Conservation (phyloP, 1,140 invertebrate genomes). For the Ceratina australensis region DNA sequence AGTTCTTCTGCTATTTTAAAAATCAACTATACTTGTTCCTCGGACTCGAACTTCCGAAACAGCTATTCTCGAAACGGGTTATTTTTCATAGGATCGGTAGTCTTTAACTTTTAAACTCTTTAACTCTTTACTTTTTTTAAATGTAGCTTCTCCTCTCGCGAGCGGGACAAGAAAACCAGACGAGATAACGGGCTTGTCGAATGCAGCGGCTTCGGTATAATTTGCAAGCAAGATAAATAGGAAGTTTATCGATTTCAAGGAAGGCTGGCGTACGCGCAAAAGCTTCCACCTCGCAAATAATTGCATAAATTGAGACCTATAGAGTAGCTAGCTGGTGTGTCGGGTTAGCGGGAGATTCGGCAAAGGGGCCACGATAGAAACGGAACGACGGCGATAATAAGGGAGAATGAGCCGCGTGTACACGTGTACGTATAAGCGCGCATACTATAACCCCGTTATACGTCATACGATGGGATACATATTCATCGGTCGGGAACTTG, state of each 20-base stretch:
- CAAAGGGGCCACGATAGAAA: constrained; percentile 36
- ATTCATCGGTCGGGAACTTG: constrained; percentile 60
- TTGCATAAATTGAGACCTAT: constrained; percentile 57
- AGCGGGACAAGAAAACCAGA: neutral
- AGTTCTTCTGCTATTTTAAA: too few species aligned
- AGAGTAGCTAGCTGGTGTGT: constrained; percentile 40
- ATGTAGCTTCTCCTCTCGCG: neutral
- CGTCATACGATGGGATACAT: constrained; percentile 44
- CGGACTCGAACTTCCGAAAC: too few species aligned
- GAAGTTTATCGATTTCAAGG: constrained; percentile 43
- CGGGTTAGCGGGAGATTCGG: constrained; percentile 45
- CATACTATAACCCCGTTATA: constrained; percentile 38
- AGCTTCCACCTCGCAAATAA: constrained; percentile 46
- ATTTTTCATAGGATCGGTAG: too few species aligned
- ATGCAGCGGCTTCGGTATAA: constrained; percentile 32
- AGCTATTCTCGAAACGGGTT: too few species aligned
- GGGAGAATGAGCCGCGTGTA: constrained; percentile 38
- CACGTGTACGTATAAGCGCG: constrained; percentile 1
- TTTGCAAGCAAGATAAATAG: constrained; percentile 40
- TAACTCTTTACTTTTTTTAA: too few species aligned
- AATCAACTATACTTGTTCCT: too few species aligned
- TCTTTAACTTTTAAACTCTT: too few species aligned
- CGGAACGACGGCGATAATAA: constrained; percentile 49
- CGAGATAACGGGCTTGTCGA: neutral
- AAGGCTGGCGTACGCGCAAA: constrained; percentile 30